Base-by-base conservation (phyloP, 37 sponge, comb jelly and placozoan species). In the Diacarnus erythraeanus region DNA sequence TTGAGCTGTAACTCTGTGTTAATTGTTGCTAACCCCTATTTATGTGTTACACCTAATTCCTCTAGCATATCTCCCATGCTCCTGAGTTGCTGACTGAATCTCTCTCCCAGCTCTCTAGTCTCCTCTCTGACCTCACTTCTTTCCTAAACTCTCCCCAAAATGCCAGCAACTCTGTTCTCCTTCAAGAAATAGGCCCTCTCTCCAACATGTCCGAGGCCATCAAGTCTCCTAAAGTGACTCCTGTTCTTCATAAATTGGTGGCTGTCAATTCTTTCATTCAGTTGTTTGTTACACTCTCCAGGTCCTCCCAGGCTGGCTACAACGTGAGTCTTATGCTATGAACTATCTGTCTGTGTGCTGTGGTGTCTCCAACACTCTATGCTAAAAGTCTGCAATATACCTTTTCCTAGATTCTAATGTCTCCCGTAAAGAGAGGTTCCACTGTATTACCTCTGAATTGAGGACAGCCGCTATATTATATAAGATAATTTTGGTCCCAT, bases 181-280 rank as follows among this genome's bases (percentile, higher is more conserved):
- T 91, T 1, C 66, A 87, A 61, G 92, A 91, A 63, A 33, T 85
- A 0, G 88, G 71, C n/a, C 74, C 75, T 17, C 75, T 69, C 43
- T n/a, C 85, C 42, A 77, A 64, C 51, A 59, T 80, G 42, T 30
- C 85, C 10, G 77, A 77, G 35, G 82, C 85, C 42, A 64, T 78
- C 42, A 63, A 84, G 69, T 73, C 80, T 38, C 78, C 88, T 17
- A 33, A 51, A 18, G 47, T 39, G 61, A 82, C 84, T 0, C 93
- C 92, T 23, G 34, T 95, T 35, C 73, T 95, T 3, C 93, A 91
- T 77, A 86, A 64, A 10, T 83, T 95, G 54, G 74, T 79, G 20
- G 68, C 87, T 26, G 83, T 78, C 36, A 84, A 89, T 47, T 70
- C 72, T 30, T 88, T 88, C 76, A 86, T 91, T 26, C 82, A 85